Conservation (phyloP, 2,888 invertebrate species). For the Sepioteuthis lessoniana region DNA sequence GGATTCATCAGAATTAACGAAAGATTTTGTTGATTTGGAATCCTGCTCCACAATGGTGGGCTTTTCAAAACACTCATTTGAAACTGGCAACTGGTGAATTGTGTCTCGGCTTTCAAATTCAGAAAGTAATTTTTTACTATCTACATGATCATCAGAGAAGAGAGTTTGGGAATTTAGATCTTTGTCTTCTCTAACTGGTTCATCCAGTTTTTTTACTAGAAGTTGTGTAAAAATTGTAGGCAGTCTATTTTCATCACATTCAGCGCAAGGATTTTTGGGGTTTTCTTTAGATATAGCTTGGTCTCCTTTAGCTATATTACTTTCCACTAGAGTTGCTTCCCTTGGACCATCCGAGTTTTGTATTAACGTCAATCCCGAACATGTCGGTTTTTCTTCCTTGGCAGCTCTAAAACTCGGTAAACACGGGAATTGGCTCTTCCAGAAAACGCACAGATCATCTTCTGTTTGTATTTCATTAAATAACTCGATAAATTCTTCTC, state of each 20-base stretch:
- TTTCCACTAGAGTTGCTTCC: not conserved
- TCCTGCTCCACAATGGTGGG: not conserved
- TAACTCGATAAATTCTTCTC: constrained; percentile 54
- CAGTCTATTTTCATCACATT: not conserved
- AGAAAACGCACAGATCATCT: constrained; percentile 49
- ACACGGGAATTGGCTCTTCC: constrained; percentile 52
- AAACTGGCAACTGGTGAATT: not conserved
- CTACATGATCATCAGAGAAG: not conserved
- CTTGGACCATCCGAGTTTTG: not conserved
- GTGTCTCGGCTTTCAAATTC: not conserved
- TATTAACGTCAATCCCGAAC: not conserved
- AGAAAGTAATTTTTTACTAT: not conserved
- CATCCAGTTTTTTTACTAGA: not conserved
- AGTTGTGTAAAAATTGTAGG: not conserved
- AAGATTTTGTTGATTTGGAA: not conserved
- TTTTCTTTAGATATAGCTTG: not conserved
- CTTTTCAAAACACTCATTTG: not conserved
- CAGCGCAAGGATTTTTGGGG: not conserved
- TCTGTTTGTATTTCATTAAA: constrained; percentile 56
- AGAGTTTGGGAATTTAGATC: not conserved
- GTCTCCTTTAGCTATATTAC: too few species aligned
- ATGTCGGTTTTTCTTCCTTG: not conserved
- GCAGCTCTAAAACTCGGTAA: constrained; percentile 49
- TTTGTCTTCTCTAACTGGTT: not conserved
- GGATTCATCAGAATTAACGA: not conserved